Base-by-base conservation (phyloP, 2,113 vertebrate genomes). In the Cynocephalus volans region DNA sequence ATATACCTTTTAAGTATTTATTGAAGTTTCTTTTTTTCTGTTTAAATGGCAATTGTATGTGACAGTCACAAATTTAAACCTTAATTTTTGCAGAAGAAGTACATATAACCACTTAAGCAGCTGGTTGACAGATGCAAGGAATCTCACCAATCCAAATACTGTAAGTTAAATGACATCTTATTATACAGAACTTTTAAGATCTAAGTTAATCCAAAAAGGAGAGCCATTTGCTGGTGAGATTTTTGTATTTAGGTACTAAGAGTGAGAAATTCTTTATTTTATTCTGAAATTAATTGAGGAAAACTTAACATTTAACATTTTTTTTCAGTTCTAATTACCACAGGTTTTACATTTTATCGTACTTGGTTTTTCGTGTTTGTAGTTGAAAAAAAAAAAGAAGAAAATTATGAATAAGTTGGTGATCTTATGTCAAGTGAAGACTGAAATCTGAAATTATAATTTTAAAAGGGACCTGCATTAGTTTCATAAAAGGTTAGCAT, bases 81-180 rank as follows among this genome's bases (percentile, higher is more conserved):
- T 95, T 97, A 18, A 98, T 97, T 98, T 98, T 97, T 98, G 86
- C 98, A 99, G 99, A 99, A 99, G 99, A 98, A 99, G 99, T 98
- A 99, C 99, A 0, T 99, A 99, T 97, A 99, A 99, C 97, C 99
- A 99, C 97, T 98, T 99, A 98, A 99, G 99, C 99, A 99, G 99
- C 99, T 99, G 99, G 99, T 98, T 99, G 98, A 99, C 99, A 77
- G 99, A 99, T 96, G 99, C 99, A 98, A 98, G 99, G 98, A 99
- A 99, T 98, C 99, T 99, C 98, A 99, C 99, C 99, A 99, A 99
- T 98, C 99, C 99, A 97, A 99, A 99, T 99, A 99, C 99, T 97
- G 99, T 99, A 99, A 99, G 99, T 99, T 98, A 79, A 73, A 69
- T 72, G 70, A 31, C 41, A 87, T 95, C 0, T 93, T 95, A 9